These are phyloP conservation scores for Marmota flaviventris DNA, from an alignment of 2,113 vertebrate genomes.

Conservation along the genomic window DNA sequence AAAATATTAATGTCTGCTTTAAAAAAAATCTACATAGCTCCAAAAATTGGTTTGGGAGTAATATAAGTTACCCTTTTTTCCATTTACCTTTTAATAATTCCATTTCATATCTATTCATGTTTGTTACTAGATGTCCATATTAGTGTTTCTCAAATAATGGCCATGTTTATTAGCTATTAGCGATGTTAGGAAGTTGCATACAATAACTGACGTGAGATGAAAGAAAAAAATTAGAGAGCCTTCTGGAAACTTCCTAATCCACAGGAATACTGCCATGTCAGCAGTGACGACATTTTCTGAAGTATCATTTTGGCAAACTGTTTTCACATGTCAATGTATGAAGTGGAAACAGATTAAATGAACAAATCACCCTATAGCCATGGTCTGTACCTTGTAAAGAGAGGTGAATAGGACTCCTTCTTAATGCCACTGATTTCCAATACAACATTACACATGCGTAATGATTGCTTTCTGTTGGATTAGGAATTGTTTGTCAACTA, in stretches of 20 bases:
- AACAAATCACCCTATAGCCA: too few species aligned
- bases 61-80: background rate
- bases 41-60: background rate
- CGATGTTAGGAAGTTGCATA: background rate
- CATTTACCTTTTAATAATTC: background rate
- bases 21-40: background rate
- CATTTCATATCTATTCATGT: background rate
- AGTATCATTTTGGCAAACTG: background rate
- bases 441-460: slow-evolving; percentile 36
- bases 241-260: background rate
- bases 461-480: background rate
- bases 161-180: background rate
- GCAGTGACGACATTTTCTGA: background rate
- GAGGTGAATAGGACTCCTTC: background rate
- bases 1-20: background rate
- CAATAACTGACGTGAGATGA: background rate
- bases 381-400: background rate
- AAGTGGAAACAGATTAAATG: too few species aligned
- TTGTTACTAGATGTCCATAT: background rate
- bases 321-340: background rate
- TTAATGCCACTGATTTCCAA: background rate
- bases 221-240: background rate
- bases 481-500: background rate
- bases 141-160: background rate
- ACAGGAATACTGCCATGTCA: too few species aligned